phyloP scores from a whole-genome alignment of 2,113 vertebrate species.

The Nansenia antarctica region DNA sequence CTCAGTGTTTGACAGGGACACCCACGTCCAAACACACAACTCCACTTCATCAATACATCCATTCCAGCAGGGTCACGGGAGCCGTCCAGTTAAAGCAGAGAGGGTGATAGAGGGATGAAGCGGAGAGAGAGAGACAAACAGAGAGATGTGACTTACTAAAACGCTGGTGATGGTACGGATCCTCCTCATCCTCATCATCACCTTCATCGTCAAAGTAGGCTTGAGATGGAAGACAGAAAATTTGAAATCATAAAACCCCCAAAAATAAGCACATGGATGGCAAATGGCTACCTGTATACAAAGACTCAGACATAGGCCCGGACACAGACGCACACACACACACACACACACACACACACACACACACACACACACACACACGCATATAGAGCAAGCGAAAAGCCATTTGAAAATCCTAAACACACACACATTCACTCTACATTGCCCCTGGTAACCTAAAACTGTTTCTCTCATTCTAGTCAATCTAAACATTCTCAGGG shows the following conservation, averaged over 20 bases:
- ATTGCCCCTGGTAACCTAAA: too few species aligned
- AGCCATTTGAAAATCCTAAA: background rate
- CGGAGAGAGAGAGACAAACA: too few species aligned
- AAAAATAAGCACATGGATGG: slow-evolving; percentile 8
- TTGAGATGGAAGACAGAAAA: slow-evolving; percentile 24
- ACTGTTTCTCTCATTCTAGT: too few species aligned
- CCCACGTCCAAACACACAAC: background rate
- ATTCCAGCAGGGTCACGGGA: too few species aligned
- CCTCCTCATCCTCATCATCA: slow-evolving; percentile 22
- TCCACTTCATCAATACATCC: too few species aligned
- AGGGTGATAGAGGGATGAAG: background rate
- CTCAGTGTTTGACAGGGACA: background rate
- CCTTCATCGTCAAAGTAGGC: slow-evolving; percentile 45
- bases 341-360: background rate
- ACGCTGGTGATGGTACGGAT: slow-evolving; percentile 25
- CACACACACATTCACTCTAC: too few species aligned
- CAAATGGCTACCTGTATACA: background rate
- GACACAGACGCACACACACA: slow-evolving; percentile 8
- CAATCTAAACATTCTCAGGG: too few species aligned
- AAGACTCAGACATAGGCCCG: background rate
- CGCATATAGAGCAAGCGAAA: background rate
- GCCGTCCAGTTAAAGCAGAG: too few species aligned
- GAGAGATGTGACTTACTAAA: slow-evolving; percentile 35
- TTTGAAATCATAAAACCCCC: background rate
- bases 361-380: background rate